phyloP scores from a whole-genome alignment of 1,140 invertebrate species.

The Ips nitidus region DNA sequence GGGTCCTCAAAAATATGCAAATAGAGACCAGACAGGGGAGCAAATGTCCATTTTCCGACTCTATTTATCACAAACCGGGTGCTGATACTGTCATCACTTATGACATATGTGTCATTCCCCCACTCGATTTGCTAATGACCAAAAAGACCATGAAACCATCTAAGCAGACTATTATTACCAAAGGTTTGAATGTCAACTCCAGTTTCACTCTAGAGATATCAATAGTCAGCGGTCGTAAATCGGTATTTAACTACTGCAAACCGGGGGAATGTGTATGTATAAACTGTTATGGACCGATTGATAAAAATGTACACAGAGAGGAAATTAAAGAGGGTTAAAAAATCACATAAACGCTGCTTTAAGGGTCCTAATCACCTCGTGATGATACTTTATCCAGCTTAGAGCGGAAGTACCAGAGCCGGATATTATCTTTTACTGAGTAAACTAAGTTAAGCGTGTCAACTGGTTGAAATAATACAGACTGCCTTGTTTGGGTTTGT shows the following conservation, averaged over 20 bases:
- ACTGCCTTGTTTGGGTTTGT: neutral
- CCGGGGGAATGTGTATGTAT: too few species aligned
- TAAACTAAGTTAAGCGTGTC: conserved; percentile 4
- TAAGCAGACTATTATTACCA: neutral
- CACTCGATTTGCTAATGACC: conserved; percentile 26
- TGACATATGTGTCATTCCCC: conserved; percentile 20
- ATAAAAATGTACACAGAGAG: neutral
- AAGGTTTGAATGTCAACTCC: too few species aligned
- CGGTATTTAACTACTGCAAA: too few species aligned
- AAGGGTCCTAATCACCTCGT: neutral
- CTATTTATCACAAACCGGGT: conserved; percentile 10
- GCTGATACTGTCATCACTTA: conserved; percentile 18
- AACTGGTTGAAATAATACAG: conserved; percentile 9
- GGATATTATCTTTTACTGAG: conserved; percentile 17
- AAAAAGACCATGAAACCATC: neutral
- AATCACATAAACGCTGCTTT: neutral
- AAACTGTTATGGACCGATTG: too few species aligned
- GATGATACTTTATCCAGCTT: too few species aligned
- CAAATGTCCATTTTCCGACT: conserved; percentile 14
- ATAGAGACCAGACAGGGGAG: too few species aligned
- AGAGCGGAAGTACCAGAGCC: conserved; percentile 11
- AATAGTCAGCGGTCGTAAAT: too few species aligned
- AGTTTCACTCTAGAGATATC: too few species aligned
- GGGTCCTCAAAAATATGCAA: too few species aligned
- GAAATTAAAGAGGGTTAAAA: neutral